Percentiles rank a stretch among this genome's conserved stretches.
Conservation (phyloP, 2,113 vertebrate genomes). For the Paradoxurus hermaphroditus region DNA sequence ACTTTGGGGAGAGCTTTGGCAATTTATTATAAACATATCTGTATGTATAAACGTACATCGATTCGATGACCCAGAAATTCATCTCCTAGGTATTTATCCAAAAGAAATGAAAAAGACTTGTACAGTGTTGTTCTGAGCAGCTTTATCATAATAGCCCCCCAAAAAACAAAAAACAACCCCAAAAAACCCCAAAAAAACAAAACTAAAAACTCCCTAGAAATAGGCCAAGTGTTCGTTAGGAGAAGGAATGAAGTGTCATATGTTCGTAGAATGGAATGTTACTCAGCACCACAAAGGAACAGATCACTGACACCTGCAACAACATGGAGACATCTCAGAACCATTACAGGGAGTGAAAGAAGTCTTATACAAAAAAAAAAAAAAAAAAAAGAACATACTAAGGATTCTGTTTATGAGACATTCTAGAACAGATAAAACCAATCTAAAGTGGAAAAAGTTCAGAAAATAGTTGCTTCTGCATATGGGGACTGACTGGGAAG, state of each 20-base stretch:
- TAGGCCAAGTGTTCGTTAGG: not conserved
- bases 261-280: not conserved
- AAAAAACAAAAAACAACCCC: not conserved
- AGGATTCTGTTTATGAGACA: not conserved
- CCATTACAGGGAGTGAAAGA: not conserved
- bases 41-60: not conserved
- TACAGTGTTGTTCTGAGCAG: not conserved
- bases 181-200: not conserved
- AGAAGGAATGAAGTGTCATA: not conserved
- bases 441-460: not conserved
- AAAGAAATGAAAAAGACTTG: constrained; percentile 6
- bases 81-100: constrained; percentile 3
- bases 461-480: constrained; percentile 1
- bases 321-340: not conserved
- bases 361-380: not conserved
- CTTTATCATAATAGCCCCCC: not conserved
- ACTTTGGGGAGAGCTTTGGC: not conserved
- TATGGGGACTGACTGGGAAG: not conserved
- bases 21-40: constrained; percentile 1
- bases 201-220: not conserved
- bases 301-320: not conserved
- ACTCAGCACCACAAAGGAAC: not conserved
- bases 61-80: not conserved
- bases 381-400: not conserved
- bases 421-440: constrained; percentile 22